These are phyloP conservation scores for Hemiscyllium ocellatum DNA, from an alignment of 2,113 vertebrate genomes.

Conservation along the genomic window DNA sequence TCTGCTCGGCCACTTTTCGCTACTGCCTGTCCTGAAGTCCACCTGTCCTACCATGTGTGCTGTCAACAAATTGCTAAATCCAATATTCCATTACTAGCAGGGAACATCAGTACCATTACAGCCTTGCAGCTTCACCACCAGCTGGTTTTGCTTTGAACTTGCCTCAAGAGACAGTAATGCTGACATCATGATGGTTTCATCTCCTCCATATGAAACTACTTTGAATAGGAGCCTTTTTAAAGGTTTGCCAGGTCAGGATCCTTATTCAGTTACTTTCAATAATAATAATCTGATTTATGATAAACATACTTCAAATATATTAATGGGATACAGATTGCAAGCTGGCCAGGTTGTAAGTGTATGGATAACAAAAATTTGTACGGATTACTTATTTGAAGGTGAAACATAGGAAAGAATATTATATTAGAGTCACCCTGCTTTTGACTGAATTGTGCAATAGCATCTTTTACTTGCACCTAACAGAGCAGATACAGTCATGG, in stretches of 20 bases:
- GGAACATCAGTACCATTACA: background rate
- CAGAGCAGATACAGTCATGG: background rate
- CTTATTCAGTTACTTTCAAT: too few species aligned
- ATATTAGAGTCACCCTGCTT: background rate
- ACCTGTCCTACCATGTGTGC: background rate
- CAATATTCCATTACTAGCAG: background rate
- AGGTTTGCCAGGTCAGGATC: too few species aligned
- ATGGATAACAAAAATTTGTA: background rate
- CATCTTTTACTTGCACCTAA: background rate
- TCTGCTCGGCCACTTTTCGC: too few species aligned
- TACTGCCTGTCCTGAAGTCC: too few species aligned
- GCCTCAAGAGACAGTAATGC: too few species aligned
- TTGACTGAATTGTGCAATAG: background rate
- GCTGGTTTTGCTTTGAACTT: too few species aligned
- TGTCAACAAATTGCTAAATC: background rate
- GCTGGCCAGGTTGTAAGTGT: background rate
- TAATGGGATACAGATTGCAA: background rate
- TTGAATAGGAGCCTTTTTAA: too few species aligned
- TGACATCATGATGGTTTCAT: too few species aligned
- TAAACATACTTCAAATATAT: background rate
- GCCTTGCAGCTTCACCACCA: too few species aligned
- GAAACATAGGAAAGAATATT: background rate
- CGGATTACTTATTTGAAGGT: background rate
- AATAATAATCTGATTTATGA: background rate
- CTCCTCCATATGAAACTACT: too few species aligned